phyloP scores from a whole-genome alignment of 2,113 vertebrate species.

The Aspiorhynchus laticeps region DNA sequence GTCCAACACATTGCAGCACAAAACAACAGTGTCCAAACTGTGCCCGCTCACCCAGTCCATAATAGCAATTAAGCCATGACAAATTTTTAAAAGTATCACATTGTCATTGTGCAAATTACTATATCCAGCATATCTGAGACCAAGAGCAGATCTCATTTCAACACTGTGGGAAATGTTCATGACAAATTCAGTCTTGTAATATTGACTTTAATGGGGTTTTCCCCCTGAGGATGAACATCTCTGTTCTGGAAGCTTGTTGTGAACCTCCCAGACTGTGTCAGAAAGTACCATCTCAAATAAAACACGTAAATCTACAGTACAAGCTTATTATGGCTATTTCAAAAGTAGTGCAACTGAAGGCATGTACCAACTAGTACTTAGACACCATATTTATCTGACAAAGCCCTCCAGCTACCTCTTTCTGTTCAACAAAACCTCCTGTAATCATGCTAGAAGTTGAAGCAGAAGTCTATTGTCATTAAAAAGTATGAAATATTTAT shows the following conservation, averaged over 20 bases:
- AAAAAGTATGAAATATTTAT: not conserved
- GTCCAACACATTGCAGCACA: constrained; percentile 7
- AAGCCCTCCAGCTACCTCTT: constrained; percentile 39
- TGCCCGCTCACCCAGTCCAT: constrained; percentile 13
- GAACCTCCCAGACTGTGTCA: constrained; percentile 2
- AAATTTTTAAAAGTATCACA: constrained; percentile 3
- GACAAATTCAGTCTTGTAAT: not conserved
- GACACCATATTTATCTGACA: constrained; percentile 38
- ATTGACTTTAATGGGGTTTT: not conserved
- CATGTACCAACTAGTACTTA: constrained; percentile 41
- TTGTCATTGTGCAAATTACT: constrained; percentile 19
- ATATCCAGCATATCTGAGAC: not conserved
- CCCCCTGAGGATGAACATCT: not conserved
- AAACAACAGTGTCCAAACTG: constrained; percentile 20
- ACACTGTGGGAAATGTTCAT: not conserved
- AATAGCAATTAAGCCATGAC: constrained; percentile 27
- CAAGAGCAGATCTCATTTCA: not conserved
- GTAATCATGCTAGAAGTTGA: not conserved
- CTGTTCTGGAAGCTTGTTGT: not conserved
- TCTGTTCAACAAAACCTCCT: constrained; percentile 8
- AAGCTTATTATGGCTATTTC: constrained; percentile 7
- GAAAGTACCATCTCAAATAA: not conserved
- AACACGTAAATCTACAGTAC: constrained; percentile 23
- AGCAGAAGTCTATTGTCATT: constrained; percentile 2
- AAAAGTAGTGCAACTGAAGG: constrained; percentile 22